Evolutionary conservation across 2,888 invertebrate genomes (phyloP), one percentile per base, ranked within the genome.

Genomic region (Trissonchulus sp.): DNA sequence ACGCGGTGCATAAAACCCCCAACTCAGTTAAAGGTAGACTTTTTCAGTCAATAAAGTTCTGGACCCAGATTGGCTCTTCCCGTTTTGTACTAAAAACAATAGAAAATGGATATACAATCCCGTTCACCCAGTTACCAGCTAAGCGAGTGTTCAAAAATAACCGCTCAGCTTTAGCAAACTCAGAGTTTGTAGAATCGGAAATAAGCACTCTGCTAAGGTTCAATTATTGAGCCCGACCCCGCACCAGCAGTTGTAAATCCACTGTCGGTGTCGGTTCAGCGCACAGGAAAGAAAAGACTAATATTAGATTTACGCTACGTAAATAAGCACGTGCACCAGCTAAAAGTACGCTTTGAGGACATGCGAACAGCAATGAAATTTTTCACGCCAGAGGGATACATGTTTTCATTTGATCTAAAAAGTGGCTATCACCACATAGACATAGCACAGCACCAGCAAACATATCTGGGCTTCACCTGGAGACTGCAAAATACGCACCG

Each of bases 381-480:
- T 28, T 38, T 75, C 1, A 35, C 60, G 18, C 3, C 31, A 30
- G 37, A 62, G 1, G 75, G 75, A 18, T 75, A 34, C 28, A 62
- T 75, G 71, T 37, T 63, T 1, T 33, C 31, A 2, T 75, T 75
- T 37, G 75, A 75, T 48, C 28, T 75, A 31, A 75, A 75, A 34
- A 38, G 38, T 23, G 75, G 71, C 23, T 75, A 75, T 72, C 75
- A 75, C 35, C 75, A 75, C 33, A 33, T 75, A 15, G 48, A 33
- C 1, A 75, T 75, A 60, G 28, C 36, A 2, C 63, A 28, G 28
- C 34, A 28, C 28, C 28, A 72, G n/a, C 62, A 62, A 18, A 33
- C 18, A 23, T 75, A 30, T 28, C 33, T 75, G 33, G 75, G 75
- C 30, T 34, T 75, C 36, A 8, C 1, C 1, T 75, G 75, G 75